A percentile compares a stretch with the other conserved stretches of the same genome.
Evolutionary conservation across 2,888 invertebrate genomes (phyloP).

Genomic region (Thereva nobilitata): DNA sequence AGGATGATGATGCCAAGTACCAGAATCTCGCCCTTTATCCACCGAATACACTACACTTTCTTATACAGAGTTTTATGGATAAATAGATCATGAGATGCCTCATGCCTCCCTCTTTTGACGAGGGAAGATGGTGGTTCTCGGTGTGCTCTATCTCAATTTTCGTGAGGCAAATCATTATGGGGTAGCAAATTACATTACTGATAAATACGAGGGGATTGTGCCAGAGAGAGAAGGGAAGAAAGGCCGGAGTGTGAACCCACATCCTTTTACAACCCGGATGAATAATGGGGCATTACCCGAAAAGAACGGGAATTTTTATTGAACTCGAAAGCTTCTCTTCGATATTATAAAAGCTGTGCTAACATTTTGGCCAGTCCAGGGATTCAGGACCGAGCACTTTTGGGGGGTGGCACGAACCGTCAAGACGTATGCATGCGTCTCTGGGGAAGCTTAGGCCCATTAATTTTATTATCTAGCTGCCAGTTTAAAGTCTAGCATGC

Average conservation of each 20-base stretch:
- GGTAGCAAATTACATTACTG: not conserved
- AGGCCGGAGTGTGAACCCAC: not conserved
- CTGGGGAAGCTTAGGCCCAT: no score
- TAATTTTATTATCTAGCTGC: no score
- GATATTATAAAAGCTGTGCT: not conserved
- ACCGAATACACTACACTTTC: not conserved
- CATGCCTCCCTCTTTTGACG: slow-evolving; percentile 1
- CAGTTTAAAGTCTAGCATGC: no score
- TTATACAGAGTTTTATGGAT: slow-evolving; percentile 11
- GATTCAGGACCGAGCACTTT: no score
- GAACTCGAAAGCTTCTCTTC: slow-evolving; percentile 11
- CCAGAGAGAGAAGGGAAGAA: no score
- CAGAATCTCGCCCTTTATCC: not conserved
- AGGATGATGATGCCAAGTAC: not conserved
- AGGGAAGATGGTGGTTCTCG: not conserved
- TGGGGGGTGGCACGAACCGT: no score
- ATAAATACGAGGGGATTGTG: not conserved
- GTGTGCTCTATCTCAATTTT: slow-evolving; percentile 18
- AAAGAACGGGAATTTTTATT: slow-evolving; percentile 19
- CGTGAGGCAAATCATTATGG: not conserved
- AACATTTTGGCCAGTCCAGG: no score
- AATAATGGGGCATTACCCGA: slow-evolving; percentile 14
- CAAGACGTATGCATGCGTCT: no score
- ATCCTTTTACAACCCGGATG: slow-evolving; percentile 4
- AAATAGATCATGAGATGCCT: slow-evolving; percentile 28